Conservation (phyloP, 1,140 invertebrate genomes). For the Halotydeus destructor region DNA sequence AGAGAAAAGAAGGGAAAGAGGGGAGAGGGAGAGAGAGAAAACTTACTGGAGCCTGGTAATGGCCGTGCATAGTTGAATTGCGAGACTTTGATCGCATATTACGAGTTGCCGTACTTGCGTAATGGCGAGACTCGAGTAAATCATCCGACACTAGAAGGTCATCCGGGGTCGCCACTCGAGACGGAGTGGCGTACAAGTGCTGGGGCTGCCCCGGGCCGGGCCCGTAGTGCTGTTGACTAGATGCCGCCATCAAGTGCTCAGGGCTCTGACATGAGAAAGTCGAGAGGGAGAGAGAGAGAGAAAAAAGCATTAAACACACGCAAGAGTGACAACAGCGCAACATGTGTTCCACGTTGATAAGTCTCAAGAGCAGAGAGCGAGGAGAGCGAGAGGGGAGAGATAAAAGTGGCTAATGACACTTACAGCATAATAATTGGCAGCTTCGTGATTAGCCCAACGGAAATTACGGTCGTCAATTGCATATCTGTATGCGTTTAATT, state of each 20-base stretch:
- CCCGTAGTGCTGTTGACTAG: constrained; percentile 10
- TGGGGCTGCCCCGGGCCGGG: too few species aligned
- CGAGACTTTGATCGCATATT: constrained; percentile 8
- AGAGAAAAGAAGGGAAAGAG: not conserved
- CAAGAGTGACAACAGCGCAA: too few species aligned
- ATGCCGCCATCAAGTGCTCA: constrained; percentile 7
- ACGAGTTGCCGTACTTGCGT: not conserved
- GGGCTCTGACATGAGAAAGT: too few species aligned
- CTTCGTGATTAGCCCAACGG: constrained; percentile 59
- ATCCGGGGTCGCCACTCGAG: constrained; percentile 7
- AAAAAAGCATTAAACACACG: too few species aligned
- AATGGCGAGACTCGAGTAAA: constrained; percentile 6
- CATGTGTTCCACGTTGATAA: too few species aligned
- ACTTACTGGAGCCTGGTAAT: not conserved
- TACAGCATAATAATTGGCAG: constrained; percentile 22
- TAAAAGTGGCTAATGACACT: constrained; percentile 1
- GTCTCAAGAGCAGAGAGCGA: too few species aligned
- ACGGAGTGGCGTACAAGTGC: constrained; percentile 13
- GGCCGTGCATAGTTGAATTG: not conserved
- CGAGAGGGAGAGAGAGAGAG: too few species aligned
- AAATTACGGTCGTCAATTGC: constrained; percentile 45
- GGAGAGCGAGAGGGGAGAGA: not conserved
- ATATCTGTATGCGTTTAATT: constrained; percentile 36
- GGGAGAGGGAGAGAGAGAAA: not conserved
- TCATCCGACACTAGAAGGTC: constrained; percentile 4